These are phyloP conservation scores for mouse (Mus musculus) DNA, from an alignment of 2,113 vertebrate genomes.

Conservation along the genomic window DNA sequence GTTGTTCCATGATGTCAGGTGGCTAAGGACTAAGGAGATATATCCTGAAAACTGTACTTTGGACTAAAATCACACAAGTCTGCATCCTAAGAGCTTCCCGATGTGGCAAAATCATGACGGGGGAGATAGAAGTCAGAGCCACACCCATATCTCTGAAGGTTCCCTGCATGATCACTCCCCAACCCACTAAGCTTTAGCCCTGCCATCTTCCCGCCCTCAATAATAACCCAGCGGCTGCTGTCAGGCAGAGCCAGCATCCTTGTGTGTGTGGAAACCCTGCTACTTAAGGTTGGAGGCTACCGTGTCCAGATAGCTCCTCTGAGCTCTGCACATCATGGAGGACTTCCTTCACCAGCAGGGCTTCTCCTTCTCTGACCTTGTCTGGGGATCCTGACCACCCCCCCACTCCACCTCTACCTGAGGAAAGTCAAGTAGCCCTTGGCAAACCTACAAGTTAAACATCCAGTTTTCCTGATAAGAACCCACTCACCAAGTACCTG, in stretches of 20 bases:
- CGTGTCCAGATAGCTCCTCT: too few relatives aligned
- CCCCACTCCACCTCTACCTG: too few relatives aligned
- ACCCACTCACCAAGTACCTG: too few relatives aligned
- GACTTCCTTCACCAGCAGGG: too few relatives aligned
- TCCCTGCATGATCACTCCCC: neutral
- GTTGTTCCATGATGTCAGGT: constrained; percentile 18
- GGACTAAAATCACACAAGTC: neutral
- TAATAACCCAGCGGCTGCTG: neutral
- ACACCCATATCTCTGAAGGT: neutral
- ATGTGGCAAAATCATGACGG: neutral
- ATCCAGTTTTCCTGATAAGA: too few relatives aligned
- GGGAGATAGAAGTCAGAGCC: neutral
- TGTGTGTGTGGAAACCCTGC: too few relatives aligned
- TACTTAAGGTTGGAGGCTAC: too few relatives aligned
- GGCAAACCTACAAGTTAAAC: too few relatives aligned
- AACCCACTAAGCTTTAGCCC: neutral
- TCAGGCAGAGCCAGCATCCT: fast-evolving
- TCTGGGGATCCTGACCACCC: too few relatives aligned
- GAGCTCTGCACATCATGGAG: too few relatives aligned
- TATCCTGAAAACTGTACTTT: constrained; percentile 20
- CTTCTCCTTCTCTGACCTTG: too few relatives aligned
- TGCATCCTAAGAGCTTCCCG: neutral
- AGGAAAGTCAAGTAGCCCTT: too few relatives aligned
- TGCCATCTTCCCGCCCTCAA: neutral
- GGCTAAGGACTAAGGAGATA: constrained; percentile 27